Percentiles rank a stretch among this genome's conserved stretches.
Conservation (phyloP, 2,888 invertebrate genomes). For the Oligia fasciuncula region DNA sequence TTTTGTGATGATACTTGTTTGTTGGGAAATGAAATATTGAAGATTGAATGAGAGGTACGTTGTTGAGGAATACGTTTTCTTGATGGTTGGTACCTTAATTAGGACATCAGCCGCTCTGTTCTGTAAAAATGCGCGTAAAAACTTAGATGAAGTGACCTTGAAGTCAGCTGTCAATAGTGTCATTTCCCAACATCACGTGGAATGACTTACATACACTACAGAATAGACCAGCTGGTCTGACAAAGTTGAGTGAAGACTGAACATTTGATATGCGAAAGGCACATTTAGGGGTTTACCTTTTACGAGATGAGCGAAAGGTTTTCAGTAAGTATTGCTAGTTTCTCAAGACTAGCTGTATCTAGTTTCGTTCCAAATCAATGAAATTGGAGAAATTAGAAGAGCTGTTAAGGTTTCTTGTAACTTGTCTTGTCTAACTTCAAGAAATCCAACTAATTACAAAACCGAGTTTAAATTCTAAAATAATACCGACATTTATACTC, state of each 20-base stretch:
- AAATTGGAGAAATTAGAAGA: neutral
- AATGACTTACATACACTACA: neutral
- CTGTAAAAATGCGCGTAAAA: neutral
- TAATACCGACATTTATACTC: constrained; percentile 18
- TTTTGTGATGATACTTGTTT: constrained; percentile 18
- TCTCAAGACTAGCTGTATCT: neutral
- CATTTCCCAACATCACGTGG: no score
- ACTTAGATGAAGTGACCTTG: neutral
- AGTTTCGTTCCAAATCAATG: neutral
- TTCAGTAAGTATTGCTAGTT: neutral
- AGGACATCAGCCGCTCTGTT: neutral
- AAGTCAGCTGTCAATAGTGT: no score
- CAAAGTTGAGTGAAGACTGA: neutral
- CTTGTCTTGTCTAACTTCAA: neutral
- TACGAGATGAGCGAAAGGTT: neutral
- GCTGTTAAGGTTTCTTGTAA: neutral
- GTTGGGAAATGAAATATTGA: constrained; percentile 1
- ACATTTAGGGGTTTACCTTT: neutral
- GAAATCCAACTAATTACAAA: constrained; percentile 18
- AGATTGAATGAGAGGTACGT: neutral
- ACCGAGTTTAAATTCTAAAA: neutral
- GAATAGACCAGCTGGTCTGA: neutral
- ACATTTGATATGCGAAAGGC: neutral
- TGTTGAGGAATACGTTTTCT: neutral
- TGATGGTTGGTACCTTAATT: no score